Percentiles rank a stretch among this genome's conserved stretches.
Evolutionary conservation across 2,797 vertebrate genomes (phyloP).

Genomic region (Ammospiza maritima): DNA sequence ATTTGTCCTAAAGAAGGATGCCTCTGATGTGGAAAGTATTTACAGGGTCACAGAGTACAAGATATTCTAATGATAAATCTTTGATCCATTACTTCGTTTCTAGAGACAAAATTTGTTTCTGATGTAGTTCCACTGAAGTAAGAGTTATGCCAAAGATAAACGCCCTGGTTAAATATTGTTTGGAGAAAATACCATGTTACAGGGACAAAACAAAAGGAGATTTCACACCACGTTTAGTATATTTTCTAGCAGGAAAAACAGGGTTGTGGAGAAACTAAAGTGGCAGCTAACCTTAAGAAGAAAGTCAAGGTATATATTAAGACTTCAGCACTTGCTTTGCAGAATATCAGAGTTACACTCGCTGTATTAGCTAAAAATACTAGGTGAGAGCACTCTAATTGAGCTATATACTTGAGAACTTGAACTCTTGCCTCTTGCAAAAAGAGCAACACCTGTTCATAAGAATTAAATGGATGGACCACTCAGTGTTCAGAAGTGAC

Average conservation of each 20-base stretch:
- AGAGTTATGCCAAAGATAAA: background rate
- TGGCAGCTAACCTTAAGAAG: background rate
- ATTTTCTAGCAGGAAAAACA: background rate
- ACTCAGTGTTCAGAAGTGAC: background rate
- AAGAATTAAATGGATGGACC: background rate
- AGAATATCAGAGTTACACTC: background rate
- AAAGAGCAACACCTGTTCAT: background rate
- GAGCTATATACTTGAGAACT: background rate
- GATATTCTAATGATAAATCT: slow-evolving; percentile 17
- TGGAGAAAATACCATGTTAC: background rate
- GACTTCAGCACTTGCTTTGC: background rate
- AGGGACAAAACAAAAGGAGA: background rate
- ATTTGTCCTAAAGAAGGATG: slow-evolving; percentile 18
- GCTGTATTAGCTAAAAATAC: background rate
- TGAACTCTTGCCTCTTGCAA: background rate
- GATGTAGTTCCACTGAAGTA: background rate
- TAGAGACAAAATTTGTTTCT: slow-evolving; percentile 7
- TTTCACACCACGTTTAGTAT: background rate
- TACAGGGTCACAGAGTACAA: background rate
- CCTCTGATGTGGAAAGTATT: slow-evolving; percentile 24
- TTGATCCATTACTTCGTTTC: slow-evolving; percentile 27
- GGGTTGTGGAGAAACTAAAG: background rate
- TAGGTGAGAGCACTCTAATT: background rate
- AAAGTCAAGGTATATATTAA: background rate
- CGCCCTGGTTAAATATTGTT: background rate